Evolutionary conservation across 2,113 vertebrate species (phyloP), one percentile per base, ranked within the genome.

Genomic region (Dicentrarchus labrax): DNA sequence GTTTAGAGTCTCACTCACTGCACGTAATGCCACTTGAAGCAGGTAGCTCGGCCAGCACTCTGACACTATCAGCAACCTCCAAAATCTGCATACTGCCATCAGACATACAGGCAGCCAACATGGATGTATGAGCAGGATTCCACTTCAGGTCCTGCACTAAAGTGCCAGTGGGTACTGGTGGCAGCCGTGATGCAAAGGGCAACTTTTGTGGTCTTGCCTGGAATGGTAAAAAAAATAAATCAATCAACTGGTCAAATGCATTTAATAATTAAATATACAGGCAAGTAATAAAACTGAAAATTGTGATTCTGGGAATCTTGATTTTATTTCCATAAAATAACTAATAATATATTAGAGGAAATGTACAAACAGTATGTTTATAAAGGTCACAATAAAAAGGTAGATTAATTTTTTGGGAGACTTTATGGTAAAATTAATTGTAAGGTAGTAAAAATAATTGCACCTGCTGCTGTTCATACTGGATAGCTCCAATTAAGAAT

Each of bases 111-210:
- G 93, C 43, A 0, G 98, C 97, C 92, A 97, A 88, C 94, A 97
- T 93, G 51, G 95, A 88, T 0, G 94, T 83, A 2, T 91, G 95
- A 0, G 86, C 86, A 0, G 98, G 98, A 89, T 98, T 99, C 98
- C 98, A 99, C 82, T 98, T 99, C 80, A 99, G 94, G 90, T 99
- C 98, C 0, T 93, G 96, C 73, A 99, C 96, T 6, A 92, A 22
- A 0, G 86, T 83, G 8, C 93, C 94, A 0, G 91, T 72, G 13
- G 95, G 91, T n/a, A 93, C 96, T 38, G 86, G 57, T 24, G 97
- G 96, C 66, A 94, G 95, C 61, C 97, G 92, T 24, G 95, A 96
- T 1, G 96, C 93, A 89, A 99, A 99, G 0, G 97, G 96, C 3
- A 95, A 92, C 86, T 98, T 99, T 78, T 97, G 96, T 65, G 87